Evolutionary conservation across 2,888 invertebrate species (phyloP).

Genomic region (Pristionchus exspectatus): DNA sequence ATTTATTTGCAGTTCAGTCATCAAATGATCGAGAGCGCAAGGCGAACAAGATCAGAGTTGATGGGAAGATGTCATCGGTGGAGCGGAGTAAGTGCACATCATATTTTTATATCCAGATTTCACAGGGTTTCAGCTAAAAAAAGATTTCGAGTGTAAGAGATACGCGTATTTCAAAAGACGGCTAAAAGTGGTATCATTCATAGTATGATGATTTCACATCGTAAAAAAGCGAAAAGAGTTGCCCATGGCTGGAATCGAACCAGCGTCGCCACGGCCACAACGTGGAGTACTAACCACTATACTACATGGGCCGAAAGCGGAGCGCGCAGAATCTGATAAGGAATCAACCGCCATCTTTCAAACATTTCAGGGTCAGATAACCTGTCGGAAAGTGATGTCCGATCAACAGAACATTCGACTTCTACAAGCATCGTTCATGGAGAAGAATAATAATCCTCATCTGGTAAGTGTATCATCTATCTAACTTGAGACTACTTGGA

Average conservation of each 20-base stretch:
- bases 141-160: neutral
- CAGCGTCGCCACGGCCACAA: conserved; percentile 78
- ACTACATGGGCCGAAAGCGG: neutral
- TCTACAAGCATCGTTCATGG: conserved; percentile 16
- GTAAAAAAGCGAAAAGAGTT: conserved; percentile 64
- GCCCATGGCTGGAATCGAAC: conserved; percentile 77
- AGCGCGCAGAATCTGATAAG: neutral
- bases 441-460: neutral
- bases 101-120: neutral
- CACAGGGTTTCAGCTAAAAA: neutral
- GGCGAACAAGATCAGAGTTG: neutral
- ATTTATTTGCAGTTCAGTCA: neutral
- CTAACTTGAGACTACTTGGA: no score
- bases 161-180: neutral
- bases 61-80: conserved; percentile 21
- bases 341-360: neutral
- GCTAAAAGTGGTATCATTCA: no score
- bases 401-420: conserved; percentile 30
- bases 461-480: neutral
- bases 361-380: neutral
- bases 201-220: no score
- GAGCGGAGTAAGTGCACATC: neutral
- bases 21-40: neutral
- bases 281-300: conserved; percentile 66
- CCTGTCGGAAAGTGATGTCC: neutral